These are phyloP conservation scores for Synergus gifuensis DNA, from an alignment of 2,888 invertebrate species.

Conservation along the genomic window DNA sequence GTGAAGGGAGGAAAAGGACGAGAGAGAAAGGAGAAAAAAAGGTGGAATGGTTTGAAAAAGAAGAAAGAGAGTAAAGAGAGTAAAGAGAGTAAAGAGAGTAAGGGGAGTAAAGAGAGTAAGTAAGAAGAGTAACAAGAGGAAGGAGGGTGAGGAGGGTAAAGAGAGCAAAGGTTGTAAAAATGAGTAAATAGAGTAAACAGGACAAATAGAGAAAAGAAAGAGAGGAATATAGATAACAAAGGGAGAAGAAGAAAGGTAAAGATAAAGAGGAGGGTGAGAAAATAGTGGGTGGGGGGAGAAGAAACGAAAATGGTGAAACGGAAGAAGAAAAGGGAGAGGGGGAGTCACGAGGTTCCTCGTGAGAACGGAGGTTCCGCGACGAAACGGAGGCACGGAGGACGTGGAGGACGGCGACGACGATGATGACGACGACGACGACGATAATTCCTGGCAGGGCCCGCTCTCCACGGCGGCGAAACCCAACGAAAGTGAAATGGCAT, in stretches of 20 bases:
- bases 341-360: conserved; percentile 51
- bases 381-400: conserved; percentile 52
- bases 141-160: conserved; percentile 33
- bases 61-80: conserved; percentile 47
- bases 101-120: conserved; percentile 47
- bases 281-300: conserved; percentile 47
- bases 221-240: conserved; percentile 36
- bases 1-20: conserved; percentile 45
- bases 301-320: conserved; percentile 52
- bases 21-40: conserved; percentile 42
- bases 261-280: conserved; percentile 37
- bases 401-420: conserved; percentile 39
- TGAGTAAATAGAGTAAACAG: conserved; percentile 44
- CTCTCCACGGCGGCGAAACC: conserved; percentile 76
- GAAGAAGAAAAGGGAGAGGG: conserved; percentile 57
- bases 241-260: conserved; percentile 39
- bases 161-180: conserved; percentile 22
- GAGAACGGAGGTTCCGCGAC: conserved; percentile 45
- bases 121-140: conserved; percentile 32
- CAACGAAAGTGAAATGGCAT: conserved; percentile 78
- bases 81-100: conserved; percentile 47
- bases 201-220: conserved; percentile 20
- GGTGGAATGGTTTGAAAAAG: conserved; percentile 45
- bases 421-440: conserved; percentile 65
- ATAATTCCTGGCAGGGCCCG: conserved; percentile 72